Conservation (phyloP, 2,797 vertebrate species). For the Coracias cyanogaster region DNA sequence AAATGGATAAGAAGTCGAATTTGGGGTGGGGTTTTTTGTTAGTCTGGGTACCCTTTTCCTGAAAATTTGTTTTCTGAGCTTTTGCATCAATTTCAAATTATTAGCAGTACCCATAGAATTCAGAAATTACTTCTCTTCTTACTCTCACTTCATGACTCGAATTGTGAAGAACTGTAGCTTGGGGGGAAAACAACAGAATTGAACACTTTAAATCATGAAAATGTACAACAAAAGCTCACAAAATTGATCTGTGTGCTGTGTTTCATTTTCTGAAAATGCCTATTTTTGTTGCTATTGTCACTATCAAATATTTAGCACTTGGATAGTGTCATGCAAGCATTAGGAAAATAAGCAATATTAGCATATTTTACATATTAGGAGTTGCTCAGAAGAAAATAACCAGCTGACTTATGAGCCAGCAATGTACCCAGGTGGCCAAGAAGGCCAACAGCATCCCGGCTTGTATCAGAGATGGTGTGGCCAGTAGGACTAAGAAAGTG, state of each 20-base stretch:
- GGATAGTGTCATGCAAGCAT: background rate
- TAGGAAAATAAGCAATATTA: background rate
- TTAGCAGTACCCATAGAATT: background rate
- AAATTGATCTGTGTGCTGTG: background rate
- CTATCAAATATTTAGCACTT: background rate
- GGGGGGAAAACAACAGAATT: rapidly evolving
- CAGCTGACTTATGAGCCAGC: background rate
- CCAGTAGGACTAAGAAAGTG: background rate
- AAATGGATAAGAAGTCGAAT: background rate
- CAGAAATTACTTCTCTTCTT: background rate
- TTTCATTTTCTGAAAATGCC: background rate
- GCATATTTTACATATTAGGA: background rate
- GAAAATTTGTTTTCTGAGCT: background rate
- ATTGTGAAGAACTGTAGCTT: background rate
- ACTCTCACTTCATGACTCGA: background rate
- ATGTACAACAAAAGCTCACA: background rate
- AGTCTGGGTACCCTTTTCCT: background rate
- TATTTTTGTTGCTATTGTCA: background rate
- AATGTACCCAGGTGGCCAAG: background rate
- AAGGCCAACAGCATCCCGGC: background rate
- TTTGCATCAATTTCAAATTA: background rate
- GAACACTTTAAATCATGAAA: background rate
- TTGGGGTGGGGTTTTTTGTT: rapidly evolving
- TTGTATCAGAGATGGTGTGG: background rate
- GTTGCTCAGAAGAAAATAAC: background rate